Base-by-base conservation (phyloP, 2,113 vertebrate species). In the Ploceus nigricollis region DNA sequence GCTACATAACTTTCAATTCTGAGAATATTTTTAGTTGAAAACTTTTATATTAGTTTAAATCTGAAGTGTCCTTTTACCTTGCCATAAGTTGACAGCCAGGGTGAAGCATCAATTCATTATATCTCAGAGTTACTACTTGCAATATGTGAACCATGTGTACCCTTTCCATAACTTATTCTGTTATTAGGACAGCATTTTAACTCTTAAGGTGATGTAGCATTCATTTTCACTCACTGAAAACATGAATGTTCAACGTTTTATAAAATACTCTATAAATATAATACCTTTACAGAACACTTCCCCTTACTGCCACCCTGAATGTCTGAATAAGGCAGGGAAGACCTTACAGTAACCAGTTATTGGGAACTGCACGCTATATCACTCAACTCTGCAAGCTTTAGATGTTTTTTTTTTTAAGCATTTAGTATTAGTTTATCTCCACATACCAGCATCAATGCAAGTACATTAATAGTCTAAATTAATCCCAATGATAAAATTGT, bases 221-320 rank as follows among this genome's bases (percentile, higher is more conserved):
- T 68, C 3, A n/a, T 77, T 60, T 77, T 18, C 7, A 35, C 7
- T 30, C 7, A 3, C 17, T 48, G 28, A 47, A 75, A 64, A 40
- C 8, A 10, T 12, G 8, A 56, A n/a, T 1, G 1, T 30, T 72
- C 7, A 58, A 76, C 3, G 0, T 5, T 71, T 45, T 54, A 31
- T 58, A 3, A 31, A 64, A 45, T 20, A 51, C 9, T 37, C 10
- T 24, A 1, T 22, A 31, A 60, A 56, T 19, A 71, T 2, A 48
- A 53, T 6, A 44, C 5, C 15, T 85, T 60, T 30, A 37, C 8
- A 45, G 25, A 77, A 40, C 2, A 12, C 23, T 56, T 53, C 10
- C 11, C 14, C 7, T 72, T 76, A 6, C 22, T 63, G 9, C 18
- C 42, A 53, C 7, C 25, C 25, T 66, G 66, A 86, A 71, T 10